Evolutionary conservation across 2,113 vertebrate species (phyloP), one percentile per base, ranked within the genome.

Genomic region (Syngnathus scovelli): DNA sequence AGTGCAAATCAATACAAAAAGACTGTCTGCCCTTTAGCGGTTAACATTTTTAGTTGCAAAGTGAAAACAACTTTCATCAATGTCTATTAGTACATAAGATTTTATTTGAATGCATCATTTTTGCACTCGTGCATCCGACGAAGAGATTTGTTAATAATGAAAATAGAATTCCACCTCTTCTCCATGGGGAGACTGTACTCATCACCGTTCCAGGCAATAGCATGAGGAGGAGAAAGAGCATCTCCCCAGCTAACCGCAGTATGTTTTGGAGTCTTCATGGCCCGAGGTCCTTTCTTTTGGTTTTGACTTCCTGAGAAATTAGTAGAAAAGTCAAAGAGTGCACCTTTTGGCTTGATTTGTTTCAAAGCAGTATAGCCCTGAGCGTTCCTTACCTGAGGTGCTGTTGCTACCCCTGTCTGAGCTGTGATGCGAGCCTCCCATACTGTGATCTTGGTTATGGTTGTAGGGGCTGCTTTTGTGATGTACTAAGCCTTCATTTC

Each of bases 351-450:
- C 52, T 78, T 23, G 64, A 67, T 61, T 74, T 60, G 37, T 74
- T 58, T 23, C 71, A 75, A 75, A 67, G 48, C 44, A 56, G n/a
- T 21, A 3, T 2, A 52, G 66, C 41, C 63, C 56, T 36, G 33
- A 71, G 78, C 59, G 21, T 81, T 66, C 59, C n/a, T 81, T 66
- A 96, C 95, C 94, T 67, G 95, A 95, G 1, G 94, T 97, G 77
- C 93, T 95, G 78, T 61, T 89, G 49, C 95, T 96, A 80, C 94
- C 93, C 85, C 94, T 91, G 80, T 97, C 95, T 0, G 95, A 95
- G 78, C 94, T 96, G 83, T 96, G 94, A 80, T 95, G 94, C 33
- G 95, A 96, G 21, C 94, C 93, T 73, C 89, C 94, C 49, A 94
- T 93, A 64, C 92, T 93, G 82, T 95, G 94, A 78, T 96, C 94